Conservation (phyloP, 2,888 invertebrate genomes). For the Zonitis immaculata region DNA sequence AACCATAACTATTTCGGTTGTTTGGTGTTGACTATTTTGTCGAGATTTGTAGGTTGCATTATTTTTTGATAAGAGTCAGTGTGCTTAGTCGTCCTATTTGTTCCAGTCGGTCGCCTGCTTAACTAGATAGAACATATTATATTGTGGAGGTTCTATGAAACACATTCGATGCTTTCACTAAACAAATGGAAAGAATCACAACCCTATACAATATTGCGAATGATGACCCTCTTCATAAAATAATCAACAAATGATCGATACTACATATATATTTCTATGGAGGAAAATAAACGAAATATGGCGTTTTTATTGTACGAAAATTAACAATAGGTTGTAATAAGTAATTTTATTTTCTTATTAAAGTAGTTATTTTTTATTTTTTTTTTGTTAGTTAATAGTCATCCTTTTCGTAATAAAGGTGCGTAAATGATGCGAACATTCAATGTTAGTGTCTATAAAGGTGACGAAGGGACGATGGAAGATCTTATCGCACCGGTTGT, state of each 20-base stretch:
- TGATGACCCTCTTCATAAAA: conserved; percentile 13
- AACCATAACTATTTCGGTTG: conserved; percentile 37
- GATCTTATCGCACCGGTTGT: conserved; percentile 34
- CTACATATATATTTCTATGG: no score
- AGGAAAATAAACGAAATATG: no score
- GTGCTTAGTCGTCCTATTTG: conserved; percentile 38
- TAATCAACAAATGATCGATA: conserved; percentile 17
- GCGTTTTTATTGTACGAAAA: no score
- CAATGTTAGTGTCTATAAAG: conserved; percentile 29
- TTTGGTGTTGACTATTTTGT: conserved; percentile 7
- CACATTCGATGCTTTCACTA: conserved; percentile 17
- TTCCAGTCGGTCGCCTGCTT: conserved; percentile 47
- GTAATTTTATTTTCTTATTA: not conserved
- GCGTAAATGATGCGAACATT: conserved; percentile 20
- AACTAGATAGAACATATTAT: conserved; percentile 49
- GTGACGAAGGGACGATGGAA: conserved; percentile 32
- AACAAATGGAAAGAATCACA: conserved; percentile 16
- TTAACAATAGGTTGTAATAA: no score
- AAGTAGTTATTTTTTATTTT: not conserved
- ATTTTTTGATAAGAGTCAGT: conserved; percentile 41
- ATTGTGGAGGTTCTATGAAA: conserved; percentile 19
- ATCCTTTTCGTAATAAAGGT: conserved; percentile 9
- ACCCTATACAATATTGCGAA: conserved; percentile 11
- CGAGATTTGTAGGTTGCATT: conserved; percentile 26
- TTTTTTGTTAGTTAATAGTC: not conserved